Conservation (phyloP, 2,113 vertebrate species). For the Apodemus sylvaticus region DNA sequence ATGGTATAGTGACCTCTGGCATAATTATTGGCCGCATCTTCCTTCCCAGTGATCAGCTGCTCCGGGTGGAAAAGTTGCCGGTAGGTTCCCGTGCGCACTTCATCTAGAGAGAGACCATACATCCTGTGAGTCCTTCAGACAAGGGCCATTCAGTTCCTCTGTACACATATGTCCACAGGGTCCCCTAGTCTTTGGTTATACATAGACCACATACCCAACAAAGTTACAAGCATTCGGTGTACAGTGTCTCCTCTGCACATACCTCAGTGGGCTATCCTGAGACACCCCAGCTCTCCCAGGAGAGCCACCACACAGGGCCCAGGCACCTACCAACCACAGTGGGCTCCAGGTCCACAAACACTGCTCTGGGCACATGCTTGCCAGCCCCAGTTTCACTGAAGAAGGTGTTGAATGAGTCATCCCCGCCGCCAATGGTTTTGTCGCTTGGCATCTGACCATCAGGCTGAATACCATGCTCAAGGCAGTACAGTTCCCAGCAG, state of each 20-base stretch:
- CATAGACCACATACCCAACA: not conserved
- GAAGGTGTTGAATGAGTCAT: not conserved
- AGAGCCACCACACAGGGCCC: not conserved
- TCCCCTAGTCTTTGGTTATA: not conserved
- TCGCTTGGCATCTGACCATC: conserved; percentile 1
- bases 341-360: conserved; percentile 26
- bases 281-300: not conserved
- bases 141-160: not conserved
- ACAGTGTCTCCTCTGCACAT: not conserved
- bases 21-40: not conserved
- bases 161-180: not conserved
- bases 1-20: conserved; percentile 17
- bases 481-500: conserved; percentile 28
- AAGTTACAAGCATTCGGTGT: not conserved
- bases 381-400: conserved; percentile 6
- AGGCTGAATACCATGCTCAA: conserved; percentile 10
- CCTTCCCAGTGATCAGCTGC: conserved; percentile 11
- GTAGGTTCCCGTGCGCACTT: not conserved
- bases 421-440: not conserved
- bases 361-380: not conserved
- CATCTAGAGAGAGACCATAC: not conserved
- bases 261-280: too few relatives aligned
- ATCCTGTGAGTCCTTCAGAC: not conserved
- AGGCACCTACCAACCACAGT: conserved; percentile 1
- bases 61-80: conserved; percentile 10